Conservation (phyloP, 2,113 vertebrate species). For the Galbula dea region DNA sequence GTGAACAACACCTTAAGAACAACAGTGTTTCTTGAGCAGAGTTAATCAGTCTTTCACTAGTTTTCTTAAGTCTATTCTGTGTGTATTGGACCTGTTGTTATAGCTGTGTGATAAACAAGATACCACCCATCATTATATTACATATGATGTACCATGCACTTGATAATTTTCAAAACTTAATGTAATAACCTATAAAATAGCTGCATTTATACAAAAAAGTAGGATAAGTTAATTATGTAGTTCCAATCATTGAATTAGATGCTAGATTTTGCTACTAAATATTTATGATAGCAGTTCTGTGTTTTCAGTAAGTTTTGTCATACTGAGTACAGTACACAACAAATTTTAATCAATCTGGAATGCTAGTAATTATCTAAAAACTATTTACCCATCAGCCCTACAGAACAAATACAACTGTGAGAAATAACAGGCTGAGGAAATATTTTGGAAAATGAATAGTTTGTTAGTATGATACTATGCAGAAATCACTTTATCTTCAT, state of each 20-base stretch:
- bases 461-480: neutral
- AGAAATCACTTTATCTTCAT: neutral
- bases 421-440: neutral
- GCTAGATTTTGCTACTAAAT: neutral
- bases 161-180: neutral
- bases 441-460: neutral
- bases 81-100: slow-evolving; percentile 42
- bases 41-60: slow-evolving; percentile 53
- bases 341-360: neutral
- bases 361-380: neutral
- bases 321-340: neutral
- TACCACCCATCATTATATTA: neutral
- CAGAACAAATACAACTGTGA: neutral
- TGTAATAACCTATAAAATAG: slow-evolving; percentile 1
- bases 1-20: slow-evolving; percentile 38
- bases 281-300: neutral
- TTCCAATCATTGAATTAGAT: neutral
- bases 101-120: slow-evolving; percentile 2
- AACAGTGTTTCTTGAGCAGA: slow-evolving; percentile 30
- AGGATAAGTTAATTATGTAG: neutral
- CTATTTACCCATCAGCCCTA: neutral
- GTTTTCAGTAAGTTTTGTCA: neutral
- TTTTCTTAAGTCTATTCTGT: slow-evolving; percentile 38
- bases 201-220: neutral
- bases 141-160: neutral